Percentiles rank a stretch among this genome's conserved stretches.
These are phyloP conservation scores for Catharus ustulatus DNA, from an alignment of 2,797 vertebrate genomes.

Conservation along the genomic window DNA sequence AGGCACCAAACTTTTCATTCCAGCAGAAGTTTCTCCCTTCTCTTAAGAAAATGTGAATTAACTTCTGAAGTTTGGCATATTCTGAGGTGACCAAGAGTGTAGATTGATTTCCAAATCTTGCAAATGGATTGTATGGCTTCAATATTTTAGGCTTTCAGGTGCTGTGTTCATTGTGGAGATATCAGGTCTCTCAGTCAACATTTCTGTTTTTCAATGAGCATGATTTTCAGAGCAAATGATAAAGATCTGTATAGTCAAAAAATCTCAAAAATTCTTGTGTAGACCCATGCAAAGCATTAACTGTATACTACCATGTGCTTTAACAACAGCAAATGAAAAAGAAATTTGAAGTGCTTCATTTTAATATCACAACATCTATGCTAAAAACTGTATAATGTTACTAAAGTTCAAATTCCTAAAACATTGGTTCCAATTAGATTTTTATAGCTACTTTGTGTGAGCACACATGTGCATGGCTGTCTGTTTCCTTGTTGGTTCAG, in stretches of 20 bases:
- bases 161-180: not conserved
- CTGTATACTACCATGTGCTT: rapidly evolving
- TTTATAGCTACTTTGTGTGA: not conserved
- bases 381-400: not conserved
- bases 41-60: not conserved
- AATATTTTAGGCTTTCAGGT: not conserved
- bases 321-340: not conserved
- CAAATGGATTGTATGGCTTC: not conserved
- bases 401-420: not conserved
- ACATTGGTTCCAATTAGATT: not conserved
- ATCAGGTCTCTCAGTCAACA: not conserved
- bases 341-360: not conserved
- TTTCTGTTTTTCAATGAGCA: not conserved
- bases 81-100: rapidly evolving
- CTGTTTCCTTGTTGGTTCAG: not conserved
- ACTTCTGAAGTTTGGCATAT: not conserved
- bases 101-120: not conserved
- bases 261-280: not conserved
- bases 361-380: not conserved
- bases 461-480: not conserved
- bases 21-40: not conserved
- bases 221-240: not conserved
- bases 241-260: not conserved
- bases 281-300: not conserved
- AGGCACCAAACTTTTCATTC: not conserved